phyloP scores from a whole-genome alignment of 2,113 vertebrate species.

The Lipophrys pholis region DNA sequence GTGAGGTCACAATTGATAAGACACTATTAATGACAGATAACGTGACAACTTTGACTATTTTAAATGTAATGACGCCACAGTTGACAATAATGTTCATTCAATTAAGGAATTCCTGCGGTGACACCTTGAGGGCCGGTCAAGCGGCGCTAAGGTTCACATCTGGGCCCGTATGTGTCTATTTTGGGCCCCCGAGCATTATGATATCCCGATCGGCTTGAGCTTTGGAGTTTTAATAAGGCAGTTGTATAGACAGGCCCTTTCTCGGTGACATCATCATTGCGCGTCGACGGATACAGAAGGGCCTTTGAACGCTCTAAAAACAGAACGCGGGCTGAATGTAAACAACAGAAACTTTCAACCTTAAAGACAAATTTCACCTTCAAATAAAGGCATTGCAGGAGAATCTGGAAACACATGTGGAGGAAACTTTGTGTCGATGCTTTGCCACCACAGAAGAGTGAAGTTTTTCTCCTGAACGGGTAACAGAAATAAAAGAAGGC shows the following conservation, averaged over 20 bases:
- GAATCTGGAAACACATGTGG: constrained; percentile 19
- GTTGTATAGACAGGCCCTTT: not conserved
- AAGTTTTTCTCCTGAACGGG: constrained; percentile 46
- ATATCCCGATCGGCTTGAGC: too few species aligned
- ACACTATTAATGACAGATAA: too few species aligned
- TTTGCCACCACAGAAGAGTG: constrained; percentile 47
- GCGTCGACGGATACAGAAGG: constrained; percentile 47
- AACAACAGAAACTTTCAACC: constrained; percentile 38
- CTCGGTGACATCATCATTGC: constrained; percentile 38
- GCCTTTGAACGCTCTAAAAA: constrained; percentile 51
- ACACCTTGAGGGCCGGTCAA: too few species aligned
- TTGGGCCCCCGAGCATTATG: too few species aligned
- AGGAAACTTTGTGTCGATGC: constrained; percentile 27
- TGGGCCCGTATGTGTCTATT: too few species aligned
- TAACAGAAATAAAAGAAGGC: constrained; percentile 56
- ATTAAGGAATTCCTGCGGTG: too few species aligned
- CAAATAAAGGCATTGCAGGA: constrained; percentile 18
- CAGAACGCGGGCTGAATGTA: constrained; percentile 68
- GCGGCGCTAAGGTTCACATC: too few species aligned
- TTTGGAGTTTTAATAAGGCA: constrained; percentile 27
- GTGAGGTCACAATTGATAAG: too few species aligned
- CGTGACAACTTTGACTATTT: too few species aligned
- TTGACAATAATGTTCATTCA: too few species aligned
- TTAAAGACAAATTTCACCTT: constrained; percentile 7
- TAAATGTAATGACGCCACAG: too few species aligned